Conservation (phyloP, 2,797 vertebrate genomes). For the Centropyge bicolor region DNA sequence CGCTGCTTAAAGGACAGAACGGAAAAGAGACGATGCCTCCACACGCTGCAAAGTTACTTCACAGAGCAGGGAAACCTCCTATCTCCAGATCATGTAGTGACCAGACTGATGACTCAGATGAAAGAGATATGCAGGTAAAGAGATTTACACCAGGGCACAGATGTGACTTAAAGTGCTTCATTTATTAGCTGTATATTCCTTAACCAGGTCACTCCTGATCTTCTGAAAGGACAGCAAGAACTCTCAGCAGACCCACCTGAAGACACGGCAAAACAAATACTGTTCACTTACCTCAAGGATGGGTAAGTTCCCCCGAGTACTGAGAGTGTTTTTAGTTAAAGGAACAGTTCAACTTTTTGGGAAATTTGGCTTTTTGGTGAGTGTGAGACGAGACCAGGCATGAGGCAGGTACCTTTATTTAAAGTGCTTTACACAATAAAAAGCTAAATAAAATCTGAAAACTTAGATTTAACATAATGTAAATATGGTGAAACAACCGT, state of each 20-base stretch:
- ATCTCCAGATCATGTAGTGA: constrained; percentile 44
- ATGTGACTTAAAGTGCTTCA: constrained; percentile 32
- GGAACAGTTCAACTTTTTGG: not conserved
- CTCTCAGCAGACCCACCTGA: constrained; percentile 89
- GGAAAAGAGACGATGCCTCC: constrained; percentile 47
- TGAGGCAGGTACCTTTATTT: not conserved
- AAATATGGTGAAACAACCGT: not conserved
- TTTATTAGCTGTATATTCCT: constrained; percentile 63
- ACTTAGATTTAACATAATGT: not conserved
- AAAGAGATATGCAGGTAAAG: constrained; percentile 82
- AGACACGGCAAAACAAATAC: constrained; percentile 92
- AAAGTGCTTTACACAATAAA: constrained; percentile 6
- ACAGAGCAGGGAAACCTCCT: constrained; percentile 53
- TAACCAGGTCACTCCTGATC: constrained; percentile 94
- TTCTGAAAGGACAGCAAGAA: constrained; percentile 94
- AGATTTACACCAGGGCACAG: not conserved
- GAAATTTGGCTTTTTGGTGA: not conserved
- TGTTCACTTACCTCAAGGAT: constrained; percentile 92
- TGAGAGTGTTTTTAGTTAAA: not conserved
- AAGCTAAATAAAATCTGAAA: not conserved
- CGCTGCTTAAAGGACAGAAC: constrained; percentile 28
- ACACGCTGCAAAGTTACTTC: constrained; percentile 51
- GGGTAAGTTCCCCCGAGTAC: constrained; percentile 84
- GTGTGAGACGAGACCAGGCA: not conserved
- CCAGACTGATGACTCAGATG: constrained; percentile 56